Evolutionary conservation across 2,888 invertebrate genomes (phyloP).

Genomic region (Drosophila koepferae): DNA sequence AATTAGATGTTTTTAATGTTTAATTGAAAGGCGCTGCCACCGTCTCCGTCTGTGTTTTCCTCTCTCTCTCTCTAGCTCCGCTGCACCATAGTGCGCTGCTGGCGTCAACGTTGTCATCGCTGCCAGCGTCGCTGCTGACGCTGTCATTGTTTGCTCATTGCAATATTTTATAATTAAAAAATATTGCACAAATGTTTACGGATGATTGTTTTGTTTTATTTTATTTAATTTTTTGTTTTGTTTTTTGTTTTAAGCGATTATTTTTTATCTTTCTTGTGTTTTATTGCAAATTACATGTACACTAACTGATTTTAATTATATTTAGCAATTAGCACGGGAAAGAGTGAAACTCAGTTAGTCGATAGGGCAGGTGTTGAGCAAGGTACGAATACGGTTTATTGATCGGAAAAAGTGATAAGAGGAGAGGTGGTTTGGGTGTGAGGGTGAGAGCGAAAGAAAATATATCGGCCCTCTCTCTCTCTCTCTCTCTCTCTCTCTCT

Average conservation of each 20-base stretch:
- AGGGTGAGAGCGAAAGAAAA: too few relatives aligned
- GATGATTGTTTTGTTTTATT: constrained; percentile 3
- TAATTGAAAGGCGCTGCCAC: constrained; percentile 38
- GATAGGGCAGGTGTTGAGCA: background rate
- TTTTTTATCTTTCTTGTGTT: constrained; percentile 2
- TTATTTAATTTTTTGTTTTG: background rate
- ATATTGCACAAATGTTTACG: constrained; percentile 30
- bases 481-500: too few relatives aligned
- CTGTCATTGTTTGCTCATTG: constrained; percentile 17
- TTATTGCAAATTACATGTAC: constrained; percentile 9
- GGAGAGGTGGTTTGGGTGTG: too few relatives aligned
- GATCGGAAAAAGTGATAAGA: background rate
- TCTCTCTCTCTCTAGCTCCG: too few relatives aligned
- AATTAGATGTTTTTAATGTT: constrained; percentile 54
- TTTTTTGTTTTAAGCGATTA: background rate
- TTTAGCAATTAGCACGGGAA: constrained; percentile 21
- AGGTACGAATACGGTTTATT: constrained; percentile 5
- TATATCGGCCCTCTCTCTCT: too few relatives aligned
- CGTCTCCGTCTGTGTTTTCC: background rate
- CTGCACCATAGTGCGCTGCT: background rate
- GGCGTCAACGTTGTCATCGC: background rate
- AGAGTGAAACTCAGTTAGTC: background rate
- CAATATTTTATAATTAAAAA: constrained; percentile 20
- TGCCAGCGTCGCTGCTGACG: background rate
- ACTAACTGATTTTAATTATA: constrained; percentile 24